Conservation (phyloP, 2,888 invertebrate genomes). For the Eupithecia insigniata region DNA sequence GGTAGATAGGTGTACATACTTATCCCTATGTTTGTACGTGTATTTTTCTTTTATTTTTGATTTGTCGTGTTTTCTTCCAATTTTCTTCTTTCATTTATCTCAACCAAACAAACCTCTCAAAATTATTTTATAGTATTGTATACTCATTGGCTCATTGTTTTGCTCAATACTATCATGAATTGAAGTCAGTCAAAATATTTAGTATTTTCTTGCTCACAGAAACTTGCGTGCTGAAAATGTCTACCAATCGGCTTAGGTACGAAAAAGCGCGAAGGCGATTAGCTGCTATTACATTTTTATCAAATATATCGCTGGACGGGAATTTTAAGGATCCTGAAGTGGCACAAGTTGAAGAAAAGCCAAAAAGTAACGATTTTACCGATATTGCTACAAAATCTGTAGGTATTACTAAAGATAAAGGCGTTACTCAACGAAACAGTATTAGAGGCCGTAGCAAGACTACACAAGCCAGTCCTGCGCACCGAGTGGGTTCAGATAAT, state of each 20-base stretch:
- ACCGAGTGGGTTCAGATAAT: conserved; percentile 71
- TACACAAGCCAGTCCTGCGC: conserved; percentile 69
- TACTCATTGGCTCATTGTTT: no score
- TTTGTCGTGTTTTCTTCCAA: neutral
- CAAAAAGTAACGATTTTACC: conserved; percentile 59
- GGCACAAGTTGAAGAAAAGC: conserved; percentile 59
- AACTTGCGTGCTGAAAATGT: conserved; percentile 51
- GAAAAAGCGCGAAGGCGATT: conserved; percentile 92
- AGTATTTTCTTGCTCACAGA: neutral
- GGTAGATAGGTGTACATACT: no score
- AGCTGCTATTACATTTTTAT: conserved; percentile 96
- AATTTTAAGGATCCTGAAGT: conserved; percentile 89
- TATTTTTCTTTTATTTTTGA: neutral
- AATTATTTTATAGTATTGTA: no score
- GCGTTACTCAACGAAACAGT: conserved; percentile 55
- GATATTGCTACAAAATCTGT: conserved; percentile 54
- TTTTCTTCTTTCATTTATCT: neutral
- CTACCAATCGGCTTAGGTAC: conserved; percentile 74
- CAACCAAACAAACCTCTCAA: neutral
- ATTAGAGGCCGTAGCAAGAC: conserved; percentile 67
- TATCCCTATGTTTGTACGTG: no score
- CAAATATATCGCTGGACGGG: conserved; percentile 97
- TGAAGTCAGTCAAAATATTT: neutral
- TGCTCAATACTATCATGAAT: neutral
- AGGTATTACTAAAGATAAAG: conserved; percentile 62